phyloP scores from a whole-genome alignment of 2,888 invertebrate species.

The Philereme transversata region DNA sequence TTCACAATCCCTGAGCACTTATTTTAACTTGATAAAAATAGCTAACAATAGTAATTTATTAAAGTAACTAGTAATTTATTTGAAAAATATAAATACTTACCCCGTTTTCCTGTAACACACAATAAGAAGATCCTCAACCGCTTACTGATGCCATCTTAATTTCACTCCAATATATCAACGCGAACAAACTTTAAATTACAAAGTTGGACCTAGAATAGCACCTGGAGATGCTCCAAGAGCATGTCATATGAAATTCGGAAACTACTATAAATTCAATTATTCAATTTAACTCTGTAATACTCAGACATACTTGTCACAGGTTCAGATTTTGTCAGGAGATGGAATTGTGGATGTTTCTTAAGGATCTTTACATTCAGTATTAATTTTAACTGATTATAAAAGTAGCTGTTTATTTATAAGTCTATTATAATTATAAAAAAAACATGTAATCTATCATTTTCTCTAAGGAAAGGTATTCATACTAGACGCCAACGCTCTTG shows the following conservation, averaged over 20 bases:
- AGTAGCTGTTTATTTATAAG: no score
- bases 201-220: constrained; percentile 35
- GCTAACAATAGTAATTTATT: no score
- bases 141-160: constrained; percentile 5
- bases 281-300: constrained; percentile 25
- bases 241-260: constrained; percentile 24
- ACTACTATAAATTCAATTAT: constrained; percentile 31
- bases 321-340: neutral
- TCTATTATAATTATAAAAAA: no score
- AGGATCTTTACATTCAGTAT: neutral
- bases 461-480: no score
- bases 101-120: constrained; percentile 1
- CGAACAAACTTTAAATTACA: constrained; percentile 38
- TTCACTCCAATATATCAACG: constrained; percentile 23
- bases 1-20: no score
- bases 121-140: neutral
- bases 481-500: no score
- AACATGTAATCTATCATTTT: no score
- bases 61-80: no score
- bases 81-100: no score
- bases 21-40: no score
- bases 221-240: constrained; percentile 41
- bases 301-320: constrained; percentile 5
- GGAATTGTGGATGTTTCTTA: neutral
- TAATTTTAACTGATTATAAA: no score